phyloP scores from a whole-genome alignment of 2,888 invertebrate species.

The Trachelus troglodyta region DNA sequence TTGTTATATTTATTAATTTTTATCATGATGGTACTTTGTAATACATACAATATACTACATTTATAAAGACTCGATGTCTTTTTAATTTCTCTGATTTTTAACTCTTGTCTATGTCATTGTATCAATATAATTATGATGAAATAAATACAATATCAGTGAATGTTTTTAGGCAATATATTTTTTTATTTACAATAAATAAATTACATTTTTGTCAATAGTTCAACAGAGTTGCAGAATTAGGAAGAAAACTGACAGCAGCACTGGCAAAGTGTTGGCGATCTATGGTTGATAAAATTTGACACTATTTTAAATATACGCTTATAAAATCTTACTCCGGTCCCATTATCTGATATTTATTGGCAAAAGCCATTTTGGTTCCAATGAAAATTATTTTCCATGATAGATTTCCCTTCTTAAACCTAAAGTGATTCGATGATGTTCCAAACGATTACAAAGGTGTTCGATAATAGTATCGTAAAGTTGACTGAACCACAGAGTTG shows the following conservation, averaged over 20 bases:
- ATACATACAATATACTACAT: neutral
- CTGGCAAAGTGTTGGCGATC: conserved; percentile 42
- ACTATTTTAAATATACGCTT: conserved; percentile 40
- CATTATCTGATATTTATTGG: conserved; percentile 49
- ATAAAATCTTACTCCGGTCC: conserved; percentile 55
- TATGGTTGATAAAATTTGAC: conserved; percentile 39
- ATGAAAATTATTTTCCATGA: conserved; percentile 28
- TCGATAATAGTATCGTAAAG: conserved; percentile 3
- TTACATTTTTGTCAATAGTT: conserved; percentile 54
- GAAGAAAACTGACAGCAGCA: conserved; percentile 38
- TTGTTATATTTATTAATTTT: neutral
- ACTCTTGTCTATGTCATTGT: neutral
- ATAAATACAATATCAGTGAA: neutral
- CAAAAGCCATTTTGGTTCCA: conserved; percentile 43
- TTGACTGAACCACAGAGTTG: neutral
- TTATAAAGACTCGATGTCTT: neutral
- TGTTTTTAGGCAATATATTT: conserved; percentile 51
- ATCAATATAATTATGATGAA: neutral
- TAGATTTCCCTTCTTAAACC: conserved; percentile 21
- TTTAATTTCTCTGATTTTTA: neutral
- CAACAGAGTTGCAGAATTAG: conserved; percentile 50
- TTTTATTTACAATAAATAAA: conserved; percentile 63
- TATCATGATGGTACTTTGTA: neutral
- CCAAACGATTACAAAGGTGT: conserved; percentile 4
- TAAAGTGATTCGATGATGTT: conserved; percentile 3